Evolutionary conservation across 2,797 vertebrate species (phyloP).

Genomic region (Molossus molossus): DNA sequence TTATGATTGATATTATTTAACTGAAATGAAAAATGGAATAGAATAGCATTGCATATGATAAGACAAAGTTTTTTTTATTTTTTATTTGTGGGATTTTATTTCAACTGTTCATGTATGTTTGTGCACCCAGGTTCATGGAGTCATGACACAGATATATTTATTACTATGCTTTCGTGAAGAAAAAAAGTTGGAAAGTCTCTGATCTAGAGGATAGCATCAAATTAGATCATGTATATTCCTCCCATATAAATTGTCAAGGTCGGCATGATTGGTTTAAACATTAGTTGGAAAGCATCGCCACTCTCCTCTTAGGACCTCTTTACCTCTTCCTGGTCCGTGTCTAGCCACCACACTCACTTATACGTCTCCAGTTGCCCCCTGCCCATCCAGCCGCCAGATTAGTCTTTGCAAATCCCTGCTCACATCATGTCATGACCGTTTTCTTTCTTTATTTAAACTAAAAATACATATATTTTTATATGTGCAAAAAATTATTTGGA

Average conservation of each 20-base stretch:
- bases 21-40: constrained; percentile 29
- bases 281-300: neutral
- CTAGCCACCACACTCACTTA: neutral
- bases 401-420: neutral
- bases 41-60: neutral
- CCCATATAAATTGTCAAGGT: neutral
- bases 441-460: neutral
- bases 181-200: constrained; percentile 9
- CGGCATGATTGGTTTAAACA: neutral
- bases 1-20: constrained; percentile 31
- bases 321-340: neutral
- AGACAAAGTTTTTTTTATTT: neutral
- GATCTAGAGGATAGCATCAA: neutral
- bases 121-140: neutral
- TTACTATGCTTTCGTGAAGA: neutral
- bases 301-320: neutral
- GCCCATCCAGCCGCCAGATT: neutral
- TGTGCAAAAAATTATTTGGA: neutral
- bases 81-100: constrained; percentile 32
- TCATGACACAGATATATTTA: constrained; percentile 30
- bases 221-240: constrained; percentile 16
- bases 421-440: neutral
- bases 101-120: neutral
- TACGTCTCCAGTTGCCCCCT: neutral
- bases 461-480: constrained; percentile 23